Base-by-base conservation (phyloP, 2,888 invertebrate species). In the Pristionchus maxplancki region DNA sequence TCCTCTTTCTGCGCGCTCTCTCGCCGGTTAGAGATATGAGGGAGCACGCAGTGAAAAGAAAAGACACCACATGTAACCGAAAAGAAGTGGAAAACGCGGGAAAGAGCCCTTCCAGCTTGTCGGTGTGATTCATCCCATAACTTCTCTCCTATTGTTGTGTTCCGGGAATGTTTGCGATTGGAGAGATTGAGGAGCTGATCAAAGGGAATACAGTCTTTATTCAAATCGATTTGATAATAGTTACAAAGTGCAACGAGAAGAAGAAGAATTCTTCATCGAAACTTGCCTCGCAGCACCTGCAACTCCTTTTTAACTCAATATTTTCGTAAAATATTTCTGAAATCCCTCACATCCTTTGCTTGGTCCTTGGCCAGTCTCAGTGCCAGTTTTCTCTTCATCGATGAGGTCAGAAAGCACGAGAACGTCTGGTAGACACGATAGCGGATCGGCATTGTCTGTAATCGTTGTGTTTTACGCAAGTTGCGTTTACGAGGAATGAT, bases 281-380 rank as follows among this genome's bases (percentile, higher is more conserved):
- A 78, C 48, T 48, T 78, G 78, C 78, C 78, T 9, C 78, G 78
- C 5, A 78, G 11, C n/a, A 34, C 78, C 78, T 78, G 78, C 44
- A 78, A 78, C 15, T 34, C 34, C 34, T 71, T 15, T n/a, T 37
- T 71, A 31, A 2, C 15, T 31, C 6, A 34, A 24, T 34, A 15
- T 37, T 37, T 8, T 37, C 17, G 9, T 31, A n/a, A 37, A 44
- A 17, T 37, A 37, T 40, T 15, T 17, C 24, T 40, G 1, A 74
- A 15, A 24, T 24, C 11, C 11, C 82, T 83, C 34, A 83, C 82
- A 34, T 83, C 82, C 44, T 83, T 83, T 9, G 82, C 82, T 28
- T 83, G 82, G 20, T 83, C 82, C 44, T 83, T 83, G 53, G 82
- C 82, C 82, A 83, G 53, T 53, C 82, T 31, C 34, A 83, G 9